Percentiles rank a stretch among this genome's conserved stretches.
These are phyloP conservation scores for Mobula hypostoma DNA, from an alignment of 2,113 vertebrate species.

Conservation along the genomic window DNA sequence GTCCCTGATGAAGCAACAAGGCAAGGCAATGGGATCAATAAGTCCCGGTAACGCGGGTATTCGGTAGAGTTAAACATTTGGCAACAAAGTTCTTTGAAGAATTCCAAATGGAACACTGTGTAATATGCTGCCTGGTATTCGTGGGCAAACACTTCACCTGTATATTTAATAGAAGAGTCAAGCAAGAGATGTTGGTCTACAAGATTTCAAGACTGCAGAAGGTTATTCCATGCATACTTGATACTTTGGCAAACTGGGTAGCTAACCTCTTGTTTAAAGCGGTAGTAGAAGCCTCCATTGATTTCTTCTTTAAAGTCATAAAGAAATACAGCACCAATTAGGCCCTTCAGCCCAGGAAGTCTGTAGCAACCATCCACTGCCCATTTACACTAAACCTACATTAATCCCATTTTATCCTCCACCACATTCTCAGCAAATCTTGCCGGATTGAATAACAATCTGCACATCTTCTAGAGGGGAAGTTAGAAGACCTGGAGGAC, in stretches of 20 bases:
- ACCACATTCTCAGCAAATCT: no score
- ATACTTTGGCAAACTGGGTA: not conserved
- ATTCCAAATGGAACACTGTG: not conserved
- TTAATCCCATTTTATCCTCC: no score
- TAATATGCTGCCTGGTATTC: not conserved
- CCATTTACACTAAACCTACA: no score
- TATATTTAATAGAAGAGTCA: not conserved
- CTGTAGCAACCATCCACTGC: no score
- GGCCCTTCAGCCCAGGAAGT: no score
- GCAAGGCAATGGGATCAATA: not conserved
- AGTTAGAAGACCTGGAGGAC: no score
- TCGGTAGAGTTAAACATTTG: not conserved
- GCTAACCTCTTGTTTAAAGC: not conserved
- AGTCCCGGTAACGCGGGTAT: not conserved
- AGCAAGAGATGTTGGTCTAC: constrained; percentile 7
- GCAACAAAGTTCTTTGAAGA: not conserved
- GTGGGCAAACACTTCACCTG: not conserved
- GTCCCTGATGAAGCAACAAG: not conserved
- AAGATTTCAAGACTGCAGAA: not conserved
- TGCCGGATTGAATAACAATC: no score
- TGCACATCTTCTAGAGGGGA: no score
- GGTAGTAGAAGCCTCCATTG: no score
- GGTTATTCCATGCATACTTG: not conserved
- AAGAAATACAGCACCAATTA: no score
- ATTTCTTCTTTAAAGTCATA: not conserved